Evolutionary conservation across 2,113 vertebrate species (phyloP).

Genomic region (Balaenoptera acutorostrata): DNA sequence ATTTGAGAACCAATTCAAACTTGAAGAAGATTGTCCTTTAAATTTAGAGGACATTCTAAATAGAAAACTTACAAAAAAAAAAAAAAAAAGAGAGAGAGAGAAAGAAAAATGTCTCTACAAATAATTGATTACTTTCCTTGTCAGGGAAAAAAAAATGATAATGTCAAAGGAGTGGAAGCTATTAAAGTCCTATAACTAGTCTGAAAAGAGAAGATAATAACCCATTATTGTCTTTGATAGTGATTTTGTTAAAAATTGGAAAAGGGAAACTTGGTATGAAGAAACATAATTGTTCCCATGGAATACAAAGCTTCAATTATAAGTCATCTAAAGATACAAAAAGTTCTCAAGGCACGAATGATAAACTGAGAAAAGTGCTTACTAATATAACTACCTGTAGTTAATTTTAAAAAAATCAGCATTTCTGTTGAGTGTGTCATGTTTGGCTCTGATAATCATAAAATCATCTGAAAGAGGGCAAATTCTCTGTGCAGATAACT

Average conservation of each 20-base stretch:
- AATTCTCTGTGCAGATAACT: neutral
- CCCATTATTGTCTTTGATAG: neutral
- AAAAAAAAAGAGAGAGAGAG: neutral
- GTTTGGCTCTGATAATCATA: neutral
- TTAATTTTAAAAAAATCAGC: conserved; percentile 1
- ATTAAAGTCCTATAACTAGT: neutral
- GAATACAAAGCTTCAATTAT: neutral
- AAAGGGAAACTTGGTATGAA: neutral
- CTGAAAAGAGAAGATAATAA: conserved; percentile 32
- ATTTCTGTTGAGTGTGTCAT: neutral
- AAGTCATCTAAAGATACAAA: neutral
- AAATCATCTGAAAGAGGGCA: neutral
- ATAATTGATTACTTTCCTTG: conserved; percentile 30
- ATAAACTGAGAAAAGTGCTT: neutral
- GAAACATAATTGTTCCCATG: neutral
- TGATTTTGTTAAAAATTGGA: conserved; percentile 34
- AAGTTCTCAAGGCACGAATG: neutral
- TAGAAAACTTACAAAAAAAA: neutral
- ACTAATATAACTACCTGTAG: neutral
- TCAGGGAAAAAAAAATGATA: neutral
- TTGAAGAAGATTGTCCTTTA: conserved; percentile 37
- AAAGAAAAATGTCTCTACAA: neutral
- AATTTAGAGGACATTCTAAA: conserved; percentile 38
- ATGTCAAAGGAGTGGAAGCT: neutral
- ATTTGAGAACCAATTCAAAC: conserved; percentile 33